Conservation (phyloP, 53 echinoderm and acorn worm species). For the Holothuria scabra region DNA sequence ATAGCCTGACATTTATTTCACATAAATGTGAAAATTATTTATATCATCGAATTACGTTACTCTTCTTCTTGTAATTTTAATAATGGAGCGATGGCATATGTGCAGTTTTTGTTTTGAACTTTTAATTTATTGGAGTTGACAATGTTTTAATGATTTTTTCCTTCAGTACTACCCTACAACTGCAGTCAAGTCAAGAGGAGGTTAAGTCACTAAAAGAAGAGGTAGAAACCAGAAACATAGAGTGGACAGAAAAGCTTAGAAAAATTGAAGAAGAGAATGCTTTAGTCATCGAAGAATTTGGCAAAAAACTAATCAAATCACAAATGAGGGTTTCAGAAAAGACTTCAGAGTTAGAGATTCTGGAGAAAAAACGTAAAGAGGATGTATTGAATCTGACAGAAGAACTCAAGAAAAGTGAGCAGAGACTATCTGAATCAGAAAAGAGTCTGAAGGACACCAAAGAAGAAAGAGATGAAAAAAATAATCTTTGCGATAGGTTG, state of each 20-base stretch:
- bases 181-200: conserved; percentile 49
- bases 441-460: background rate
- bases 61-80: no score
- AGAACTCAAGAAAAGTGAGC: conserved; percentile 24
- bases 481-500: background rate
- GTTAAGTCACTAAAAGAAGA: conserved; percentile 32
- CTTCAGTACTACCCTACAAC: background rate
- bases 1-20: no score
- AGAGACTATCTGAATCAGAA: background rate
- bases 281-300: conserved; percentile 81
- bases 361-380: background rate
- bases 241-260: conserved; percentile 47
- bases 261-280: conserved; percentile 71
- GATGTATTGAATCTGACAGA: conserved; percentile 15
- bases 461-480: background rate
- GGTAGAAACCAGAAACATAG: conserved; percentile 37
- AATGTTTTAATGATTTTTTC: background rate
- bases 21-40: no score
- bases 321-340: conserved; percentile 78
- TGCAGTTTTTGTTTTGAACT: background rate
- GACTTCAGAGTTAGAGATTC: conserved; percentile 60
- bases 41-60: no score
- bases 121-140: background rate
- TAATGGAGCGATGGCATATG: no score
- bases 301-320: conserved; percentile 82